Evolutionary conservation across 2,797 vertebrate species (phyloP).

Genomic region (Graptemys geographica): DNA sequence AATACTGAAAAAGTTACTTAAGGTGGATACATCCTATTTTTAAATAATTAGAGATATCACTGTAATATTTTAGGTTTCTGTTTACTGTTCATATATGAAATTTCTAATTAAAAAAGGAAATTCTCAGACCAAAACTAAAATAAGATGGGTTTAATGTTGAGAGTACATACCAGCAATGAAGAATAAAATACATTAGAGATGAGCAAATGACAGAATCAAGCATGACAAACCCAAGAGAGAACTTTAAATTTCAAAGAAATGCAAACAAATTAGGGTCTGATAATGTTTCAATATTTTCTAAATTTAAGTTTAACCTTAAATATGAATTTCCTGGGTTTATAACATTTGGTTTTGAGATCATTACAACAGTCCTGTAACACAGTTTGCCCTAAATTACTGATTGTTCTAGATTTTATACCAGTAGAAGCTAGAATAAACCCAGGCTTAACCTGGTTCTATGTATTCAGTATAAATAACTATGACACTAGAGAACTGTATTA

Average conservation of each 20-base stretch:
- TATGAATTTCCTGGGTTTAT: background rate
- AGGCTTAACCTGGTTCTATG: background rate
- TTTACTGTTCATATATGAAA: background rate
- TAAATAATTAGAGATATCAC: background rate
- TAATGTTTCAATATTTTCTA: background rate
- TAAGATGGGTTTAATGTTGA: background rate
- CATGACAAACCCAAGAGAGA: background rate
- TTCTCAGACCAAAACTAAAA: background rate
- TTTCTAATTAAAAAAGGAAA: background rate
- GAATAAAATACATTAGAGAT: background rate
- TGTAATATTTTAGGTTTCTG: background rate
- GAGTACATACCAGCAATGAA: background rate
- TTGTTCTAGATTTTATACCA: background rate
- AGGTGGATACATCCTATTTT: background rate
- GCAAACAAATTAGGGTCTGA: background rate
- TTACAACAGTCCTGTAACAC: background rate
- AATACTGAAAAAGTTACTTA: too few relatives aligned
- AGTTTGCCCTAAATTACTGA: background rate
- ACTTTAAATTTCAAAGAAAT: background rate
- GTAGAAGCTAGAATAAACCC: background rate
- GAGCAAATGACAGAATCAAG: background rate
- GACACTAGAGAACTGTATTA: background rate
- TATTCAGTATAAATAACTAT: background rate
- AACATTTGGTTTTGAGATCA: background rate
- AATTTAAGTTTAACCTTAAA: background rate